Evolutionary conservation across 2,888 invertebrate genomes (phyloP), one percentile per base, ranked within the genome.

Genomic region (Meteorus colon): DNA sequence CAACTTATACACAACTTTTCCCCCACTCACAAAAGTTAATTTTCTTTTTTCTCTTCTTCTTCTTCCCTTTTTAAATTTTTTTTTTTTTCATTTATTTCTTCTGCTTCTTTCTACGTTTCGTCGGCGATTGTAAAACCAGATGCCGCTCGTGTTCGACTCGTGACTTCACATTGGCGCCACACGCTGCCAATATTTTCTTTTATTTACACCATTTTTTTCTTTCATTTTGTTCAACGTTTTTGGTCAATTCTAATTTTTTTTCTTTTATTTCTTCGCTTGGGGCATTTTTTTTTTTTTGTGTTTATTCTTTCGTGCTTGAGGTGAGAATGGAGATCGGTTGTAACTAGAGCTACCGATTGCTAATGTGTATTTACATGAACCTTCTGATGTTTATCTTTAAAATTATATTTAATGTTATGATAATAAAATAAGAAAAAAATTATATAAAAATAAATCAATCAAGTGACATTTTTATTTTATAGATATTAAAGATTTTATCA

Each of bases 61-160:
- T 16, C 48, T 72, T 55, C 59, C 37, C 60, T 37, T 31, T 69
- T 41, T 45, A 24, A 37, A 8, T 75, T 67, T 41, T 48, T 63
- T 37, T 12, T 67, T 60, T 59, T 41, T 59, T 63, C 71, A 34
- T 34, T 34, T 34, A 8, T 12, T 41, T 45, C 51, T 16, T 75
- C 41, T 65, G 4, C 24, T 41, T 37, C 24, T 37, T n/a, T n/a
- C 16, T 65, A 16, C 19, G 41, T 65, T 65, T 65, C 34, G 8
- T n/a, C 24, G 29, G 51, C 79, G 75, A 82, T 83, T 82, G 79
- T 79, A 78, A 24, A 80, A 79, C 74, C 78, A 75, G 77, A 78
- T 74, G 83, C 81, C 82, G 72, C 77, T 77, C 77, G 73, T 73
- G 73, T 59, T 59, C 67, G 59, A 67, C 62, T 73, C 59, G 67